These are phyloP conservation scores for Drosophila eugracilis DNA, from an alignment of 1,140 invertebrate genomes.

Conservation along the genomic window DNA sequence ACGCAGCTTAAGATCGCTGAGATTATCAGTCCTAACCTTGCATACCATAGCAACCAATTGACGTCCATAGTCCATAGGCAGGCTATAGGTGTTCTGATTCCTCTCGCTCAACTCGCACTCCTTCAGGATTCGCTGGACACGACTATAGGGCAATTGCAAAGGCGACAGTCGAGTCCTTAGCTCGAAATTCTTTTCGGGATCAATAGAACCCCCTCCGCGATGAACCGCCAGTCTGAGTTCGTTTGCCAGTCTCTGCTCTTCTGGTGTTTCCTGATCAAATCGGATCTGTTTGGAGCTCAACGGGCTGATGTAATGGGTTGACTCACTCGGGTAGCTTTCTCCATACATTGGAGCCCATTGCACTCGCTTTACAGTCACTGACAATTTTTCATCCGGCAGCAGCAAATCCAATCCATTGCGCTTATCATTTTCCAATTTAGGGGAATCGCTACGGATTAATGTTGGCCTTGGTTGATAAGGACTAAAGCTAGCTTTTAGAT, in stretches of 20 bases:
- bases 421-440: constrained; percentile 19
- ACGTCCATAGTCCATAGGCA: constrained; percentile 41
- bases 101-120: constrained; percentile 51
- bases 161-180: constrained; percentile 25
- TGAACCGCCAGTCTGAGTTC: constrained; percentile 52
- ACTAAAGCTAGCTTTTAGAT: constrained; percentile 22
- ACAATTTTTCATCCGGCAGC: background rate
- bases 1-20: constrained; percentile 26
- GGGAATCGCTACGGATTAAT: background rate
- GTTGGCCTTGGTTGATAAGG: constrained; percentile 5
- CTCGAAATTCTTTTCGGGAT: constrained; percentile 35
- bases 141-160: constrained; percentile 34
- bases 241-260: constrained; percentile 31
- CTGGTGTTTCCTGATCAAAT: constrained; percentile 6
- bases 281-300: constrained; percentile 13
- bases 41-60: constrained; percentile 47
- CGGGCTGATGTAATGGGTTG: background rate
- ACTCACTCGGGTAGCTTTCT: constrained; percentile 15
- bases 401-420: constrained; percentile 41
- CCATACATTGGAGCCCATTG: constrained; percentile 21
- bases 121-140: constrained; percentile 36
- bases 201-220: constrained; percentile 44
- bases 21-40: constrained; percentile 46
- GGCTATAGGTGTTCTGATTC: constrained; percentile 15
- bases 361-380: constrained; percentile 12